phyloP scores from a whole-genome alignment of 2,888 invertebrate species.

The Meloe dianella region DNA sequence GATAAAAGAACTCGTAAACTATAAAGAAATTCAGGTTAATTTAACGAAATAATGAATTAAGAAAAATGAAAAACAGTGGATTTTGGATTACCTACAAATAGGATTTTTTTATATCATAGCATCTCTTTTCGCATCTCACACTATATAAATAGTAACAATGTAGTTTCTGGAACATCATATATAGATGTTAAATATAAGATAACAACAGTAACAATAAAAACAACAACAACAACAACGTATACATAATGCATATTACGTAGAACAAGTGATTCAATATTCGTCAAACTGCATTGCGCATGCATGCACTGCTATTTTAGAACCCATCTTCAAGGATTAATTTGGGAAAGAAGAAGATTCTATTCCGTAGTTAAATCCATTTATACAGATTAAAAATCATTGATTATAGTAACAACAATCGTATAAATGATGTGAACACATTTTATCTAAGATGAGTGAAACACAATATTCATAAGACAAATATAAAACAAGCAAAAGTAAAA shows the following conservation, averaged over 20 bases:
- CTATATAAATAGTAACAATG: slow-evolving; percentile 11
- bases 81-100: too few relatives aligned
- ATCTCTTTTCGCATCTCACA: not conserved
- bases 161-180: slow-evolving; percentile 6
- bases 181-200: slow-evolving; percentile 11
- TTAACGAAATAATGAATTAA: too few relatives aligned
- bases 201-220: not conserved
- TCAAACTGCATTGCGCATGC: slow-evolving; percentile 37
- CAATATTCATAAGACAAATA: slow-evolving; percentile 38
- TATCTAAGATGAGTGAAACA: slow-evolving; percentile 27
- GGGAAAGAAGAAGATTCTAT: slow-evolving; percentile 8
- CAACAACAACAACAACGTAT: slow-evolving; percentile 19
- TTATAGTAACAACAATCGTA: slow-evolving; percentile 17
- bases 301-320: slow-evolving; percentile 16
- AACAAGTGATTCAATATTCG: slow-evolving; percentile 39
- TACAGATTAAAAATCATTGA: slow-evolving; percentile 11
- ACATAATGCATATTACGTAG: slow-evolving; percentile 32
- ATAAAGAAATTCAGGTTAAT: not conserved
- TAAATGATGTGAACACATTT: not conserved
- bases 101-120: not conserved
- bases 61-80: too few relatives aligned
- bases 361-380: not conserved
- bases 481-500: too few relatives aligned
- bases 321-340: not conserved
- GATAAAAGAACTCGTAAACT: not conserved